phyloP scores from a whole-genome alignment of 2,113 vertebrate species.

The Anseranas semipalmata region DNA sequence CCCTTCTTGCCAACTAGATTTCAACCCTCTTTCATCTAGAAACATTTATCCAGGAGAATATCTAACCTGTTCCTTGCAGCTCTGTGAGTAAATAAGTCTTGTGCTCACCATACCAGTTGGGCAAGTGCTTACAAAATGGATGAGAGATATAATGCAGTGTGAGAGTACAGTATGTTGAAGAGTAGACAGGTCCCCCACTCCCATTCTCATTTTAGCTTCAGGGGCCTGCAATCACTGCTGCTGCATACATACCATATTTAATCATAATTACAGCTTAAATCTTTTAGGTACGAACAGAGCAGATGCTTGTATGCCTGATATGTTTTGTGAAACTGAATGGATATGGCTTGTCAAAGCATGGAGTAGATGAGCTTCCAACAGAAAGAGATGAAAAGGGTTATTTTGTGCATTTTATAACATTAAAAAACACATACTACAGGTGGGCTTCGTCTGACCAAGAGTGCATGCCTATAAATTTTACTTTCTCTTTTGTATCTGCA shows the following conservation, averaged over 20 bases:
- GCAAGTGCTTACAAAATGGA: not conserved
- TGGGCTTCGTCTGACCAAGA: not conserved
- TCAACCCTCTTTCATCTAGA: not conserved
- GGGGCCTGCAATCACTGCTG: not conserved
- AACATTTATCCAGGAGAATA: slow-evolving; percentile 5
- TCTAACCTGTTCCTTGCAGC: not conserved
- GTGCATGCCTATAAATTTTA: not conserved
- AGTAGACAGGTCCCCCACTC: not conserved
- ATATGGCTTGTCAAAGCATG: not conserved
- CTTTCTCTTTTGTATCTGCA: not conserved
- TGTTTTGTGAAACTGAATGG: not conserved
- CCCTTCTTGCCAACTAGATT: not conserved
- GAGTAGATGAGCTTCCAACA: not conserved
- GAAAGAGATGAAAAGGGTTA: not conserved
- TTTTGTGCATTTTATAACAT: not conserved
- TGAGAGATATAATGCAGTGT: not conserved
- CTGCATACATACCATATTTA: not conserved
- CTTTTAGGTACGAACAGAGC: not conserved
- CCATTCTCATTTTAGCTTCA: not conserved
- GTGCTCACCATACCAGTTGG: not conserved
- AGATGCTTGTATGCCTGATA: not conserved
- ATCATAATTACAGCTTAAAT: not conserved
- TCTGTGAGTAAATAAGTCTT: not conserved
- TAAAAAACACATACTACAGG: not conserved
- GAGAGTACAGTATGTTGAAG: not conserved